Conservation (phyloP, 2,113 vertebrate genomes). For the Elanus axillaris region DNA sequence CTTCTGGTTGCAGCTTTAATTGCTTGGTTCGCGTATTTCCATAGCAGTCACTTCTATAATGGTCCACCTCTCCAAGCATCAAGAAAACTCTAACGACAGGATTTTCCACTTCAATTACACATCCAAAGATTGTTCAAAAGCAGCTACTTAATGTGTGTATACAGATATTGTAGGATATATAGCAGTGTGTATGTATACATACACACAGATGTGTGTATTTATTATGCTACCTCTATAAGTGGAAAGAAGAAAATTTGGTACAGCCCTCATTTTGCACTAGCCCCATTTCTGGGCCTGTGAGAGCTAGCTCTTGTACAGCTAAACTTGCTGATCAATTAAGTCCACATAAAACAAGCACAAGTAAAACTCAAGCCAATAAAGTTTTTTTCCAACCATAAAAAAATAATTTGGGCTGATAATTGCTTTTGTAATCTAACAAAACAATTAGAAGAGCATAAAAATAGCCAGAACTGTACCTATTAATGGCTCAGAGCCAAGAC, state of each 20-base stretch:
- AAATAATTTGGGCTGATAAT: neutral
- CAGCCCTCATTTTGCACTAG: neutral
- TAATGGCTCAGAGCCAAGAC: neutral
- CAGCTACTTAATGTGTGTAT: neutral
- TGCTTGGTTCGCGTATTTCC: neutral
- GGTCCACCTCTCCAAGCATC: neutral
- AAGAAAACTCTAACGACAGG: neutral
- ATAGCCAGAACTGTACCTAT: neutral
- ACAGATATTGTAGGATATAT: neutral
- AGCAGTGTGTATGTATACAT: neutral
- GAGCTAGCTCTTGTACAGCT: neutral
- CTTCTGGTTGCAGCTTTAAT: neutral
- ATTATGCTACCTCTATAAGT: neutral
- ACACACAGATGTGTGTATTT: accelerated
- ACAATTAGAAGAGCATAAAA: neutral
- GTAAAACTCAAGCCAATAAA: neutral
- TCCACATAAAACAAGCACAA: neutral
- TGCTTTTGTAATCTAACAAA: neutral
- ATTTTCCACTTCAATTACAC: neutral
- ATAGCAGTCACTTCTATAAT: neutral
- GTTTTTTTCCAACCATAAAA: neutral
- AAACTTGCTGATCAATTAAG: neutral
- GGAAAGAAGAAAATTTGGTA: neutral
- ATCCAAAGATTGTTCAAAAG: neutral
- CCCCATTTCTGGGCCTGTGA: neutral